Percentiles rank a stretch among this genome's conserved stretches.
These are phyloP conservation scores for Clarias batrachus DNA, from an alignment of 2,113 vertebrate species.

Conservation along the genomic window DNA sequence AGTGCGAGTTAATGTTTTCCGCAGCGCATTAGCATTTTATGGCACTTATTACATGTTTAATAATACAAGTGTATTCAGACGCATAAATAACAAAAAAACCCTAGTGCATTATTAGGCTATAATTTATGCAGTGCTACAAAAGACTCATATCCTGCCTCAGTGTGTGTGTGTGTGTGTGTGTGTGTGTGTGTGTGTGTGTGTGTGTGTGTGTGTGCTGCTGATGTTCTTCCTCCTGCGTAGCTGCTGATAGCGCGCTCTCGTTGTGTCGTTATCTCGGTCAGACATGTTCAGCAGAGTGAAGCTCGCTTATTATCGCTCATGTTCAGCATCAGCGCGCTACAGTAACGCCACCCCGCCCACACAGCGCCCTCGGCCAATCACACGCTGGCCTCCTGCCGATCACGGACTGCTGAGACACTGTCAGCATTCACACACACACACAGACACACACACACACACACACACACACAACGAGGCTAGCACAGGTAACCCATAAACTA, in stretches of 20 bases:
- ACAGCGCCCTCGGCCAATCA: not conserved
- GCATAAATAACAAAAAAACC: not conserved
- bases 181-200: not conserved
- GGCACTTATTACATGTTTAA: not conserved
- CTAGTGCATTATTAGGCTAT: not conserved
- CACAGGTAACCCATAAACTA: no score
- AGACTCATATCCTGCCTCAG: not conserved
- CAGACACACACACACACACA: no score
- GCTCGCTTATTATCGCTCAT: not conserved
- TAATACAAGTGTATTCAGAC: not conserved
- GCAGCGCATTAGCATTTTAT: not conserved
- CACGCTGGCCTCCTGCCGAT: not conserved
- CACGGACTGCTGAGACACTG: not conserved
- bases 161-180: not conserved
- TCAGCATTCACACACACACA: not conserved
- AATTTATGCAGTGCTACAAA: not conserved
- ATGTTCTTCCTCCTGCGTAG: slow-evolving; percentile 56
- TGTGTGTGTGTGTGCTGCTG: slow-evolving; percentile 16
- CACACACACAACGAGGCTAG: no score
- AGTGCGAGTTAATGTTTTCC: not conserved
- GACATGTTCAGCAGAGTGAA: not conserved
- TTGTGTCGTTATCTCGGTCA: not conserved
- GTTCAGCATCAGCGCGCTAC: not conserved
- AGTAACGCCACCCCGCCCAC: not conserved
- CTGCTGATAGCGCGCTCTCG: slow-evolving; percentile 32